Evolutionary conservation across 2,113 vertebrate genomes (phyloP).

Genomic region (Osmerus mordax): DNA sequence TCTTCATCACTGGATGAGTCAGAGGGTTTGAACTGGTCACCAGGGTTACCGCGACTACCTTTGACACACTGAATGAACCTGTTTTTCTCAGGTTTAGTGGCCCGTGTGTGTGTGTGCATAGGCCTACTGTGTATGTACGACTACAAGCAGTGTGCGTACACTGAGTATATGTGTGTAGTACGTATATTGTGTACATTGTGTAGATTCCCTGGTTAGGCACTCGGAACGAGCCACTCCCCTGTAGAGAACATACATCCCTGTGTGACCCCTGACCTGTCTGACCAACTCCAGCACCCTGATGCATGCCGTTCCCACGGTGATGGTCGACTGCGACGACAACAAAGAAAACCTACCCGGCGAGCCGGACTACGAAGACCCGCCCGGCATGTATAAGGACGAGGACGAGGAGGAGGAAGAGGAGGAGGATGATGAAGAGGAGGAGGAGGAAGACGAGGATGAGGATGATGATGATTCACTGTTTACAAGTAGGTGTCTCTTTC

Average conservation of each 20-base stretch:
- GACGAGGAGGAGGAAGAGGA: constrained; percentile 83
- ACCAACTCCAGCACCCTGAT: constrained; percentile 80
- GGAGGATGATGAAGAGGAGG: constrained; percentile 67
- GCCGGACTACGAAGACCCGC: constrained; percentile 80
- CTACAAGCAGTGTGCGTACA: too few species aligned
- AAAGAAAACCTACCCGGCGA: constrained; percentile 95
- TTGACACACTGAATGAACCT: too few species aligned
- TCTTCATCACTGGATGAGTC: too few species aligned
- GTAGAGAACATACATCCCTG: not conserved
- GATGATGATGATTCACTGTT: constrained; percentile 83
- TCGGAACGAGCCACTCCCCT: too few species aligned
- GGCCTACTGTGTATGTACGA: too few species aligned
- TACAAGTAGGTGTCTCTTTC: constrained; percentile 77
- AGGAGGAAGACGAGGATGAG: constrained; percentile 74
- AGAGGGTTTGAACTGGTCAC: too few species aligned
- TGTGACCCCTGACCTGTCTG: constrained; percentile 31
- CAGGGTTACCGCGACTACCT: too few species aligned
- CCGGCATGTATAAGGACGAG: constrained; percentile 80
- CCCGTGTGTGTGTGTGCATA: too few species aligned
- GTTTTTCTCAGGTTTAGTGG: too few species aligned
- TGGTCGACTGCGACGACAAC: constrained; percentile 90
- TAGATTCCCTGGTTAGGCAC: too few species aligned
- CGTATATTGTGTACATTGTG: too few species aligned
- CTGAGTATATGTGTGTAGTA: too few species aligned
- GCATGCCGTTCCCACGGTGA: constrained; percentile 86